Base-by-base conservation (phyloP, 2,888 invertebrate genomes). In the Scaptomyza tumidula region DNA sequence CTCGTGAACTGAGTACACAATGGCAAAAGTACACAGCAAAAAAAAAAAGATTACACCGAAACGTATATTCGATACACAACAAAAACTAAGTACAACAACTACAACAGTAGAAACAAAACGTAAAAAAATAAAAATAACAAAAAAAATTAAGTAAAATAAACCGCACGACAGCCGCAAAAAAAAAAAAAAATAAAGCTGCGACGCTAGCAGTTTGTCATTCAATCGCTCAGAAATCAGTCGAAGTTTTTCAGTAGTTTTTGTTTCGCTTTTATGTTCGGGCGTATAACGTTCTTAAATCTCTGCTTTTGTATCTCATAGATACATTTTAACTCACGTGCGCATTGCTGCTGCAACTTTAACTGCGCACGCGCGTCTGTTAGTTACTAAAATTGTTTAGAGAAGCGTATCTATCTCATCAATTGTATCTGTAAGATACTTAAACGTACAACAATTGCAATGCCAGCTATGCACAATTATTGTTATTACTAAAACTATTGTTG, bases 1-100 rank as follows among this genome's bases (percentile, higher is more conserved):
- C 80, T 74, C 80, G 83, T 80, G 83, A 76, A 76, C 83, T 75
- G 86, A 80, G 83, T 80, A 86, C 83, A 84, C 83, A 84, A 84
- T 84, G 86, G 77, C 76, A 74, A 80, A 83, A 86, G 83, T 86
- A 86, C 78, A 86, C 41, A 72, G 45, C 27, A 29, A 29, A 29
- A 29, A 29, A 29, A 29, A 29, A 29, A 29, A 29, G 0, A 29
- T 2, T 24, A 35, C 0, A 35, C 41, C 49, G 46, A 48, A 62
- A 43, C 69, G 58, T 80, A 78, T 55, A 29, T 10, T 3, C 33
- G 33, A 33, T 33, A 33, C 33, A 62, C 65, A 65, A 31, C 63
- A 58, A 50, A 60, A 55, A 48, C 65, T 53, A 66, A 60, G 61
- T 65, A 62, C 65, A 65, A 29, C 63, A 61, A 52, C 63, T 53